Evolutionary conservation across 2,113 vertebrate genomes (phyloP).

Genomic region (Pelvicachromis taeniatus): DNA sequence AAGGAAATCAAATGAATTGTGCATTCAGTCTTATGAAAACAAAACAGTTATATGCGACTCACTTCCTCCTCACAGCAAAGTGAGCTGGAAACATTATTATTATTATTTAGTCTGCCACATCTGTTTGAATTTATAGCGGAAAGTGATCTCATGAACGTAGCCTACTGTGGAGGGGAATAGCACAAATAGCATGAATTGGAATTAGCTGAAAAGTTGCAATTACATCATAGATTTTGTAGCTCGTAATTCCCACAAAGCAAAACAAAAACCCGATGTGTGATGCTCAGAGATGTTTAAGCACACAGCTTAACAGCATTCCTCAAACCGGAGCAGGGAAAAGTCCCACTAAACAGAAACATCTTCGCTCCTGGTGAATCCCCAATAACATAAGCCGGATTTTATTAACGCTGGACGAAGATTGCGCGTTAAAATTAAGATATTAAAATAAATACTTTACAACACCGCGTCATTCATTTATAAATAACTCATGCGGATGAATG

Average conservation of each 20-base stretch:
- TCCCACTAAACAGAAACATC: background rate
- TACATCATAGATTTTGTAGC: background rate
- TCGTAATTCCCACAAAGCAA: background rate
- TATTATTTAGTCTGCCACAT: background rate
- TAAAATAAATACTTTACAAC: background rate
- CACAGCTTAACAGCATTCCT: conserved; percentile 13
- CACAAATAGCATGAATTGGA: background rate
- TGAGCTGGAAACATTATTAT: background rate
- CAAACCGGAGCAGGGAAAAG: background rate
- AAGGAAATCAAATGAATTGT: background rate
- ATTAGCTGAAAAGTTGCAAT: background rate
- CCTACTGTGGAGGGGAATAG: background rate
- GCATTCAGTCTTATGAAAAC: background rate
- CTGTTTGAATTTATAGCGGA: background rate
- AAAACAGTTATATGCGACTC: background rate
- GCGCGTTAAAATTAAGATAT: background rate
- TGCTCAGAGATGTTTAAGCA: background rate
- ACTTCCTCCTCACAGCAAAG: background rate
- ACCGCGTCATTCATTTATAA: background rate
- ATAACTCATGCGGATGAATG: background rate
- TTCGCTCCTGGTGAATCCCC: background rate
- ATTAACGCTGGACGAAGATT: background rate
- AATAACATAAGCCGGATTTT: background rate
- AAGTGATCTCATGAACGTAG: background rate
- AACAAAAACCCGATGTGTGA: background rate